Evolutionary conservation across 2,113 vertebrate species (phyloP), one percentile per base, ranked within the genome.

Genomic region (Chaetodon trifascialis): DNA sequence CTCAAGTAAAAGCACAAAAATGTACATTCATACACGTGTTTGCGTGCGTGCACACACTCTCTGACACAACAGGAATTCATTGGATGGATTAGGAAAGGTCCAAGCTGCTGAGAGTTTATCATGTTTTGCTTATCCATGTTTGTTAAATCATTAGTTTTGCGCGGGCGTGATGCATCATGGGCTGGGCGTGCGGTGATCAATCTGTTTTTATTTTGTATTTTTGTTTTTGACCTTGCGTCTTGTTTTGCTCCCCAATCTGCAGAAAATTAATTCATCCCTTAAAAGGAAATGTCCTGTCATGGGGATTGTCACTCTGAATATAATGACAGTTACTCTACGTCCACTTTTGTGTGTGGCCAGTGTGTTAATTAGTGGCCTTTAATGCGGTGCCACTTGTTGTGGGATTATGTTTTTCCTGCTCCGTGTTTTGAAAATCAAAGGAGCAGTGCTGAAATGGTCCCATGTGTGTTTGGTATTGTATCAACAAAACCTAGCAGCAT

Each of bases 291-390:
- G 38, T 8, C 55, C 56, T 34, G 14, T 79, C 68, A 75, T 49
- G 73, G 83, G 91, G 80, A 86, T 86, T 88, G 87, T 85, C 80
- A 69, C 73, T 90, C 82, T 72, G 56, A 30, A 56, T 72, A 78
- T 74, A 85, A 88, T 88, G 87, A 86, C 76, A 82, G 81, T 86
- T 79, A 63, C 49, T 76, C 73, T 44, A 2, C 14, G 14, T 85
- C 85, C 47, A 21, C 86, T 86, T 69, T 70, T 80, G 60, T 80
- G 81, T 86, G 87, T 88, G 85, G 84, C 75, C 88, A 70, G 72
- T 70, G 86, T 87, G 89, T 88, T 92, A 92, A 94, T 93, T 92
- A 93, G 86, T 81, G 90, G 86, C 90, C 88, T 92, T 91, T 91
- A 90, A 91, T 83, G 84, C 82, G 68, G 64, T 62, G 86, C 88